Conservation (phyloP, 2,797 vertebrate species). For the Epinephelus coioides region DNA sequence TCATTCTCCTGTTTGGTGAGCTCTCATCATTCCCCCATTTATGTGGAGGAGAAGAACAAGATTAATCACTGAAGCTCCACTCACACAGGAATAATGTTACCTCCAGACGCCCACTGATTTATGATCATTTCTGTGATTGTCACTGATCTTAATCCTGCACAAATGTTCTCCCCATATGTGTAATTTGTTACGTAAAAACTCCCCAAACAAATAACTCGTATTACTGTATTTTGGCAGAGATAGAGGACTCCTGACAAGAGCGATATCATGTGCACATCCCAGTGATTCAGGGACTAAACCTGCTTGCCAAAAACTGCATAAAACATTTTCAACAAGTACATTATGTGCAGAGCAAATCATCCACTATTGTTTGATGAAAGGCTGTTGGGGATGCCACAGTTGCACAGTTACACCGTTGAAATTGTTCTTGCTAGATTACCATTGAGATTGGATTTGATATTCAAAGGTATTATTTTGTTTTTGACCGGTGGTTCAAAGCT, state of each 20-base stretch:
- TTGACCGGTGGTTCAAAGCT: background rate
- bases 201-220: slow-evolving; percentile 8
- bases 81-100: slow-evolving; percentile 55
- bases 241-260: slow-evolving; percentile 32
- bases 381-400: slow-evolving; percentile 22
- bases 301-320: slow-evolving; percentile 40
- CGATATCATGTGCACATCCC: slow-evolving; percentile 38
- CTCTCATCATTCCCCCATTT: slow-evolving; percentile 55
- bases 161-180: slow-evolving; percentile 27
- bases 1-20: slow-evolving; percentile 29
- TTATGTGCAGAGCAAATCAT: slow-evolving; percentile 54
- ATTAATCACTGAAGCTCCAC: slow-evolving; percentile 53
- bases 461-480: slow-evolving; percentile 10
- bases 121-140: slow-evolving; percentile 52
- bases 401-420: background rate
- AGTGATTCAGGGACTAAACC: slow-evolving; percentile 48
- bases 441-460: slow-evolving; percentile 21
- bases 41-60: slow-evolving; percentile 37
- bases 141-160: slow-evolving; percentile 38
- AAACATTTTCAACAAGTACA: slow-evolving; percentile 57
- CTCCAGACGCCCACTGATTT: slow-evolving; percentile 49
- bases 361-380: slow-evolving; percentile 51
- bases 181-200: slow-evolving; percentile 31
- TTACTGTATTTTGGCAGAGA: slow-evolving; percentile 36
- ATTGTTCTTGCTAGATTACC: slow-evolving; percentile 26